Evolutionary conservation across 2,113 vertebrate species (phyloP).

Genomic region (Neogobius melanostomus): DNA sequence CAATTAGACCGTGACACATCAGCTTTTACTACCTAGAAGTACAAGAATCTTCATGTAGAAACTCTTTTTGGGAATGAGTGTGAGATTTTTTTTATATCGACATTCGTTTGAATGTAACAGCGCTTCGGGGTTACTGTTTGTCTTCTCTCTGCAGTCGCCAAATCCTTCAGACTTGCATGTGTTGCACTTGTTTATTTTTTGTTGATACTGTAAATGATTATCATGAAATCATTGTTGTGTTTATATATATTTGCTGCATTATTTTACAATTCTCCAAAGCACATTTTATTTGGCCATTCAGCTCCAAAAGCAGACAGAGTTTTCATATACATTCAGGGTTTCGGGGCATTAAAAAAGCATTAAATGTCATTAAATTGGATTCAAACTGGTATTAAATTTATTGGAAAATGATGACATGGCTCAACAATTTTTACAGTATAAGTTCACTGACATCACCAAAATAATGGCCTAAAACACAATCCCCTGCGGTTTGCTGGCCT

Average conservation of each 20-base stretch:
- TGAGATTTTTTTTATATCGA: not conserved
- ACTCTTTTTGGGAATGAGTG: too few species aligned
- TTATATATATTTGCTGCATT: constrained; percentile 17
- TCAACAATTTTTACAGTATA: too few species aligned
- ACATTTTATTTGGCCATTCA: not conserved
- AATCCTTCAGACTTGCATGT: constrained; percentile 13
- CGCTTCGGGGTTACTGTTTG: not conserved
- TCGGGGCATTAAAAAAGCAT: too few species aligned
- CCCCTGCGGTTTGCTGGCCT: too few species aligned
- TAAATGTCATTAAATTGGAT: too few species aligned
- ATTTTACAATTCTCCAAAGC: constrained; percentile 1
- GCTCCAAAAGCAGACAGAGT: not conserved
- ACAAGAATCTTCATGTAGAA: not conserved
- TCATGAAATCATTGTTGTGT: constrained; percentile 10
- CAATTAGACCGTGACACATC: not conserved
- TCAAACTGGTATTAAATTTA: too few species aligned
- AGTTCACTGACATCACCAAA: too few species aligned
- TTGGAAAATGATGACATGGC: too few species aligned
- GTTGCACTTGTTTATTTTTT: constrained; percentile 25
- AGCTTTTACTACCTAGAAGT: not conserved
- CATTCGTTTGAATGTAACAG: not conserved
- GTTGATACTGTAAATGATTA: constrained; percentile 15
- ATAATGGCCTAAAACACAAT: too few species aligned
- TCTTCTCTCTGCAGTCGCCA: not conserved
- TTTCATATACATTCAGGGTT: not conserved